A percentile compares a stretch with the other conserved stretches of the same genome.
Conservation (phyloP, 2,888 invertebrate genomes). For the Melanostoma mellinum region DNA sequence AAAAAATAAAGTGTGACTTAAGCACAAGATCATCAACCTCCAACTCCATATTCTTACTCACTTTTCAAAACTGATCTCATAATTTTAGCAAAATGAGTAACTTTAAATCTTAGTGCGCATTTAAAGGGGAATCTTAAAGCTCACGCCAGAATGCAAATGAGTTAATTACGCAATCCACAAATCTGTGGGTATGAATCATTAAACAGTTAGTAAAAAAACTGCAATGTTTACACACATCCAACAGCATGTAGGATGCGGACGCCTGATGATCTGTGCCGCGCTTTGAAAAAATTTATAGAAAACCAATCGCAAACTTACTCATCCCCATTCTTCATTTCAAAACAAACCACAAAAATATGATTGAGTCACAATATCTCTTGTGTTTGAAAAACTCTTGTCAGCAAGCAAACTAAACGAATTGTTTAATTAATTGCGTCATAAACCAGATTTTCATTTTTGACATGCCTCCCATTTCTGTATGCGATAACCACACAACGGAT, state of each 20-base stretch:
- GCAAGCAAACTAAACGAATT: background rate
- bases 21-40: constrained; percentile 27
- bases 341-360: background rate
- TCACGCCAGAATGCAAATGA: constrained; percentile 8
- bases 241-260: background rate
- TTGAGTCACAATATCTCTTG: too few relatives aligned
- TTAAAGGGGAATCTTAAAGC: background rate
- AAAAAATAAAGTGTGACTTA: background rate
- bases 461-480: background rate
- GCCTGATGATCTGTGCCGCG: too few relatives aligned
- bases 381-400: background rate
- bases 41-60: constrained; percentile 1
- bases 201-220: background rate
- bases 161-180: background rate
- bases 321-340: background rate
- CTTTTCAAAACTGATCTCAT: constrained; percentile 24
- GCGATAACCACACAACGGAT: constrained; percentile 13
- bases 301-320: too few relatives aligned
- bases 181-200: constrained; percentile 4
- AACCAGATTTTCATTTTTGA: too few relatives aligned
- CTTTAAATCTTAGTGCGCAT: background rate
- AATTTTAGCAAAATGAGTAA: constrained; percentile 16
- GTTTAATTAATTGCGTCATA: too few relatives aligned
- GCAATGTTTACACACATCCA: background rate
- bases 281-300: too few relatives aligned